These are phyloP conservation scores for Cyprinodon brontotheroides DNA, from an alignment of 2,113 vertebrate species.

Conservation along the genomic window DNA sequence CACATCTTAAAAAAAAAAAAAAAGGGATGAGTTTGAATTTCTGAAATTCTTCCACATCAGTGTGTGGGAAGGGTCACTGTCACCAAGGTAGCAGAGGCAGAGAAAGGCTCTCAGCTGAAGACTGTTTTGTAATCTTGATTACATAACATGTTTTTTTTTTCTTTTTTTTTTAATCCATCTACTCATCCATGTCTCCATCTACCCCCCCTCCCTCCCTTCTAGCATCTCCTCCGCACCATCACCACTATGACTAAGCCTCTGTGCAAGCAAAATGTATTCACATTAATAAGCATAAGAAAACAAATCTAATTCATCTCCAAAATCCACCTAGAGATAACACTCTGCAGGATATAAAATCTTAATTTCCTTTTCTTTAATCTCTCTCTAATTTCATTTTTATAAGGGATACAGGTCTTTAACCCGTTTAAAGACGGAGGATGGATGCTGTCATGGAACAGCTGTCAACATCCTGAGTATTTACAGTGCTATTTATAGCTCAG, in stretches of 20 bases:
- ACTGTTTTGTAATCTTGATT: conserved; percentile 76
- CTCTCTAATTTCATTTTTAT: conserved; percentile 2
- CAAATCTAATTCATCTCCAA: conserved; percentile 7
- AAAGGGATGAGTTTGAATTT: conserved; percentile 14
- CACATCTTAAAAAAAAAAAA: background rate
- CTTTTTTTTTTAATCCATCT: conserved; percentile 26
- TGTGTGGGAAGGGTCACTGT: conserved; percentile 28
- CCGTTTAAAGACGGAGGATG: conserved; percentile 32
- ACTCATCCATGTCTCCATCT: conserved; percentile 13
- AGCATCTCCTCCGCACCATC: conserved; percentile 22
- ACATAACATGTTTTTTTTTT: conserved; percentile 64
- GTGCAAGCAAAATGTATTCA: conserved; percentile 29
- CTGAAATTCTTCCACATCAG: conserved; percentile 40
- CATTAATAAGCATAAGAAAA: conserved; percentile 25
- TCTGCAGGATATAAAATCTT: background rate
- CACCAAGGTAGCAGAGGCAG: conserved; percentile 44
- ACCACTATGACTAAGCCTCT: conserved; percentile 65
- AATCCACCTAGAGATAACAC: conserved; percentile 8
- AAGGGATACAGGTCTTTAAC: conserved; percentile 21
- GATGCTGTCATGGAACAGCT: conserved; percentile 68
- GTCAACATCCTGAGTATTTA: conserved; percentile 57
- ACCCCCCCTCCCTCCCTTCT: background rate
- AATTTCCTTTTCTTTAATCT: background rate
- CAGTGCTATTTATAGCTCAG: conserved; percentile 64
- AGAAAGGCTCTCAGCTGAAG: conserved; percentile 48